Conservation (phyloP, 1,140 invertebrate species). For the Pissodes strobi region DNA sequence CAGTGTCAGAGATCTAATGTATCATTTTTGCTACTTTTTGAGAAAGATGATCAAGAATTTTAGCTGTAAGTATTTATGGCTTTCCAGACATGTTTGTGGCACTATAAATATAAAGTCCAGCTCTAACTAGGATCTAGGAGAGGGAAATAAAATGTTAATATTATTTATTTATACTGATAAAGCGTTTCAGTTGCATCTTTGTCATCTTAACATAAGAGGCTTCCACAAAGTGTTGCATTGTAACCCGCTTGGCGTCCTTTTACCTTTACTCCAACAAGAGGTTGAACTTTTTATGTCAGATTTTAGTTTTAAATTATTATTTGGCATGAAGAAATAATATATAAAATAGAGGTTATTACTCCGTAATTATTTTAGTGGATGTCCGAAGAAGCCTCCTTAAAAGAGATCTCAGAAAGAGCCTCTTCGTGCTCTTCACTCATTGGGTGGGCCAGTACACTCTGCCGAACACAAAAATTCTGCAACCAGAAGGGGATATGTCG, state of each 20-base stretch:
- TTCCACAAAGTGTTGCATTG: background rate
- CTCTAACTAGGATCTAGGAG: no score
- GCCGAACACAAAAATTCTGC: conserved; percentile 40
- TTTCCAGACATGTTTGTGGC: background rate
- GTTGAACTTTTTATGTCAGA: no score
- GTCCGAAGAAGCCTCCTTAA: conserved; percentile 83
- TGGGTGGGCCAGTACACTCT: conserved; percentile 87
- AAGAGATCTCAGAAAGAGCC: conserved; percentile 79
- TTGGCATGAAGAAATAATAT: no score
- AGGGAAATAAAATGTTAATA: no score
- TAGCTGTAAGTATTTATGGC: conserved; percentile 69
- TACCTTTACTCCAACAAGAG: no score
- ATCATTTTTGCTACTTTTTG: conserved; percentile 94
- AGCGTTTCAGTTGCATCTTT: no score
- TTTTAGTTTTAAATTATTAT: no score
- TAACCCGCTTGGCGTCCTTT: no score
- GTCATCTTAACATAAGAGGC: background rate
- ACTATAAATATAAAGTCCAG: no score
- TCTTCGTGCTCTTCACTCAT: conserved; percentile 90
- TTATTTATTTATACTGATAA: no score
- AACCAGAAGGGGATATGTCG: conserved; percentile 41
- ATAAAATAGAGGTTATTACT: no score
- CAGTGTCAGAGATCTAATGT: conserved; percentile 79
- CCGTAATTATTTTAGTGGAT: conserved; percentile 87
- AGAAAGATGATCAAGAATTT: conserved; percentile 92